phyloP scores from a whole-genome alignment of 2,888 invertebrate species.

The Diabrotica balteata region DNA sequence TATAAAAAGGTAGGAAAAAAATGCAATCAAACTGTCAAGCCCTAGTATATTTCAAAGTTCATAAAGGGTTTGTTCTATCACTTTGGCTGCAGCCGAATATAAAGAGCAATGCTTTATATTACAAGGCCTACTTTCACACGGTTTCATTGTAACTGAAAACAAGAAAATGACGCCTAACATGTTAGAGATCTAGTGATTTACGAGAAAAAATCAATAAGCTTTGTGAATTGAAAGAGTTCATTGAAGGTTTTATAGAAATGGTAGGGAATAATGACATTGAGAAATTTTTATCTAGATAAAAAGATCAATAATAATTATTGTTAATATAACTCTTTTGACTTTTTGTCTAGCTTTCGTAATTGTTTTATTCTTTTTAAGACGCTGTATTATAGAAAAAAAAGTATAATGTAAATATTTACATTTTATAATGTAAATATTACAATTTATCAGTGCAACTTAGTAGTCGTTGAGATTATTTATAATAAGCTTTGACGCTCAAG shows the following conservation, averaged over 20 bases:
- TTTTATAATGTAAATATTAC: too few relatives aligned
- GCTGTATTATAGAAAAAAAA: too few relatives aligned
- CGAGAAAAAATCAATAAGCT: background rate
- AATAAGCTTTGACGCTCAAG: too few relatives aligned
- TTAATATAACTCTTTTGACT: too few relatives aligned
- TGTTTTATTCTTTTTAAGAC: too few relatives aligned
- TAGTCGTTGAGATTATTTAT: too few relatives aligned
- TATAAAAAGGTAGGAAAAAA: constrained; percentile 1
- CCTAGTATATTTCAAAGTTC: constrained; percentile 5
- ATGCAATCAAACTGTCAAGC: constrained; percentile 14
- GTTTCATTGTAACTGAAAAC: background rate
- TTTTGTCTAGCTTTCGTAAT: too few relatives aligned
- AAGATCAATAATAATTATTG: background rate
- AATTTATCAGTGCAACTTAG: too few relatives aligned
- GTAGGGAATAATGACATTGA: too few relatives aligned
- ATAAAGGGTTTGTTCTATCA: constrained; percentile 11
- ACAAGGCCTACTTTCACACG: background rate
- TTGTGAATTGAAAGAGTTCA: constrained; percentile 3
- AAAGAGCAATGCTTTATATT: constrained; percentile 6
- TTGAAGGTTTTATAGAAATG: background rate
- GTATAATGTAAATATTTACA: too few relatives aligned
- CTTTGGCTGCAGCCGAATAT: constrained; percentile 3
- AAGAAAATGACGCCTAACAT: constrained; percentile 3
- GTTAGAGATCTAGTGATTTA: constrained; percentile 1
- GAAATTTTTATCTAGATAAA: background rate